Conservation (phyloP, 1,140 invertebrate genomes). For the Zaprionus inermis region DNA sequence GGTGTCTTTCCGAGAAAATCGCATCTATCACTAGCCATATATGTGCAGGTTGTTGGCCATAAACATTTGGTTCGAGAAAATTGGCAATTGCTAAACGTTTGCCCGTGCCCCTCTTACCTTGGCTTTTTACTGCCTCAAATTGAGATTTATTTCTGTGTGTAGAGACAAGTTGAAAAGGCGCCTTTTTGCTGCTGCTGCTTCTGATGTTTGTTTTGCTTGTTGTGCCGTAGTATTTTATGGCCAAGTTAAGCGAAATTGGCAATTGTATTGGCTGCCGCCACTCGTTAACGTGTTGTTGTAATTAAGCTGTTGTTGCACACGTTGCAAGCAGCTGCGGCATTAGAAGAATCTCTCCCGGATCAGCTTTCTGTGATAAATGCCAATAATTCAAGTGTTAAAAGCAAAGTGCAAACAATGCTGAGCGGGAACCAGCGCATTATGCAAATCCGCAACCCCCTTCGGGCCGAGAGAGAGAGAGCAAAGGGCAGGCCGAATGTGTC, state of each 20-base stretch:
- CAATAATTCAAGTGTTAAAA: conserved; percentile 79
- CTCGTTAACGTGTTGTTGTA: conserved; percentile 72
- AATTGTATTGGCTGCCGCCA: conserved; percentile 70
- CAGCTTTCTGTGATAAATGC: conserved; percentile 30
- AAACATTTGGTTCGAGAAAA: conserved; percentile 69
- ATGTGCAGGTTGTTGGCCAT: conserved; percentile 44
- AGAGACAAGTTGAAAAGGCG: conserved; percentile 38
- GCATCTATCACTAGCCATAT: neutral
- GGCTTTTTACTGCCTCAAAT: conserved; percentile 59
- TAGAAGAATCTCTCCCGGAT: conserved; percentile 26
- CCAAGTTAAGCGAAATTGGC: conserved; percentile 73
- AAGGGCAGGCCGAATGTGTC: conserved; percentile 42
- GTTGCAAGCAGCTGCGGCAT: conserved; percentile 47
- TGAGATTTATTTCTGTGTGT: conserved; percentile 68
- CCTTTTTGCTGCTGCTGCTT: conserved; percentile 35
- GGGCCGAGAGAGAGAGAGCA: conserved; percentile 29
- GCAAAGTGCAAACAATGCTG: conserved; percentile 45
- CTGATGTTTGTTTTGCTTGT: conserved; percentile 10
- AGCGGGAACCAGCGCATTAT: conserved; percentile 57
- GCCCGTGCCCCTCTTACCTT: conserved; percentile 17
- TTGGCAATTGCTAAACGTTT: conserved; percentile 70
- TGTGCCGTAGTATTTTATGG: conserved; percentile 61
- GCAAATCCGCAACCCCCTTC: conserved; percentile 68
- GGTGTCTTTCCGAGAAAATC: neutral
- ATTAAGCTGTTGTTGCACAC: conserved; percentile 63